phyloP scores from a whole-genome alignment of 1,140 invertebrate species.

The Cardiocondyla obscurior region DNA sequence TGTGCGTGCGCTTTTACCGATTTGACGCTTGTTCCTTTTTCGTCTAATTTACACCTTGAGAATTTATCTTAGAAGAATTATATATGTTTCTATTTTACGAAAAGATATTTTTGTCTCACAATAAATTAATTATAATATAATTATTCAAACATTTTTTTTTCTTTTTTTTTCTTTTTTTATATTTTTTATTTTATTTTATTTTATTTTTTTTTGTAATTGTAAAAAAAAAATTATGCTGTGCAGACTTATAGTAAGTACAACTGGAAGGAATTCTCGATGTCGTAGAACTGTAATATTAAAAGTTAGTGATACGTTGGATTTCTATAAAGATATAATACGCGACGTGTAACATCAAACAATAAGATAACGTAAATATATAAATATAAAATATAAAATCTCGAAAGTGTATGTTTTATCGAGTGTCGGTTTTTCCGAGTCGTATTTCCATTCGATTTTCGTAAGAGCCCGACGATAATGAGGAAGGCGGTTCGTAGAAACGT shows the following conservation, averaged over 20 bases:
- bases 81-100: not conserved
- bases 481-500: constrained; percentile 59
- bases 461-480: constrained; percentile 62
- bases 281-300: no score
- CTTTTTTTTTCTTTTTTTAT: no score
- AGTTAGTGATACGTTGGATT: no score
- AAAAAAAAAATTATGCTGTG: no score
- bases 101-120: not conserved
- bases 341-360: not conserved
- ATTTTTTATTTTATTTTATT: no score
- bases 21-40: not conserved
- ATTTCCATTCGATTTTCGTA: constrained; percentile 48
- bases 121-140: no score
- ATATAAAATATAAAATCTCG: not conserved
- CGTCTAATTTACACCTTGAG: not conserved
- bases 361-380: constrained; percentile 7
- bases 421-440: not conserved
- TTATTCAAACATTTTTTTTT: no score
- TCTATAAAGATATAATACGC: no score
- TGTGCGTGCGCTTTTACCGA: not conserved
- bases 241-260: no score
- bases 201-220: no score
- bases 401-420: not conserved
- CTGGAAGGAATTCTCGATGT: no score
- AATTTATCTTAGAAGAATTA: not conserved